phyloP scores from a whole-genome alignment of 2,888 invertebrate genomes.

The Andrena trimmerana region DNA sequence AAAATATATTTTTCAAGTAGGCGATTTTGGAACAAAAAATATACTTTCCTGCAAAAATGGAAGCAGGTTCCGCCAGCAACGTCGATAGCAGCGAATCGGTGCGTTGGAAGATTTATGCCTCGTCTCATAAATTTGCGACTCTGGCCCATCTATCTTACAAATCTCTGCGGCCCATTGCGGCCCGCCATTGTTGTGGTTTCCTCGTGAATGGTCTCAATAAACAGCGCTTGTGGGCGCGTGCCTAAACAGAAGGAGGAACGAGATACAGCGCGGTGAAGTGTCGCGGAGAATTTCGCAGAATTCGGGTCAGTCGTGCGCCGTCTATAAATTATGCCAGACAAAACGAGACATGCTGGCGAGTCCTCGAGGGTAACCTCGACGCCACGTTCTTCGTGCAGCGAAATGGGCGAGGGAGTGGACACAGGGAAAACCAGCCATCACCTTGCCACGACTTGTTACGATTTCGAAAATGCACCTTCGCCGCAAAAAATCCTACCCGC shows the following conservation, averaged over 20 bases:
- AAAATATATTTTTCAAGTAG: no score
- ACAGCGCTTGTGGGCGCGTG: constrained; percentile 43
- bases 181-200: constrained; percentile 41
- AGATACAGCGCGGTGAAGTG: constrained; percentile 23
- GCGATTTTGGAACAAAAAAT: neutral
- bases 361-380: neutral
- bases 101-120: constrained; percentile 8
- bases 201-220: constrained; percentile 46
- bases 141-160: constrained; percentile 4
- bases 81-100: neutral
- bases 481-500: constrained; percentile 16
- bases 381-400: neutral
- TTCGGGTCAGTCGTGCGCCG: constrained; percentile 58
- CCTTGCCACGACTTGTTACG: constrained; percentile 21
- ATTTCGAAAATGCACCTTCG: constrained; percentile 28
- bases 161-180: constrained; percentile 6
- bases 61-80: neutral
- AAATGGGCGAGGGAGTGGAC: no score
- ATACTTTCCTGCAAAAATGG: neutral
- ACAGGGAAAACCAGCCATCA: constrained; percentile 45
- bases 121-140: constrained; percentile 22
- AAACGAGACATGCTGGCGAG: constrained; percentile 16
- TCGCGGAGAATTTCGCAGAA: constrained; percentile 53
- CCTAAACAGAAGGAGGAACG: constrained; percentile 19
- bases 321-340: constrained; percentile 58